phyloP scores from a whole-genome alignment of 2,888 invertebrate species.

The Lasioglossum villosulum region DNA sequence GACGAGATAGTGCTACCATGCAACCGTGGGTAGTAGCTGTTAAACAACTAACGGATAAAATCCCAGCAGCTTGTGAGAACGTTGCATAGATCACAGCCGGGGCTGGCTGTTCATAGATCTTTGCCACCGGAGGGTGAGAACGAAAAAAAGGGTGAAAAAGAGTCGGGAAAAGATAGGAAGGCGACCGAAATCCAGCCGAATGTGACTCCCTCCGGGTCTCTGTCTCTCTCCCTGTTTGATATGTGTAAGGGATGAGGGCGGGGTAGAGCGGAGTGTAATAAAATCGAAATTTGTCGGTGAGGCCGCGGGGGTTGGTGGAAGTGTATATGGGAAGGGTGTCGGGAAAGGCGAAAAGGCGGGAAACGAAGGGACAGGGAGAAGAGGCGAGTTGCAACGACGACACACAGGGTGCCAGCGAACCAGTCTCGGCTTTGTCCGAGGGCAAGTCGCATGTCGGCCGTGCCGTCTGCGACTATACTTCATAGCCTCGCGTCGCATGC shows the following conservation, averaged over 20 bases:
- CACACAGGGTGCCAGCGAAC: slow-evolving; percentile 57
- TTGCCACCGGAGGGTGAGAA: neutral
- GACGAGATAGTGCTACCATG: too few relatives aligned
- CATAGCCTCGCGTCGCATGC: slow-evolving; percentile 80
- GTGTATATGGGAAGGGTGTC: neutral
- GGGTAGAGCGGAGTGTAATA: slow-evolving; percentile 59
- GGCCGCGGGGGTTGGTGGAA: neutral
- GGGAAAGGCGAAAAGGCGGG: neutral
- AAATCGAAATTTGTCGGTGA: slow-evolving; percentile 74
- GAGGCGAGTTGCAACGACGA: slow-evolving; percentile 25
- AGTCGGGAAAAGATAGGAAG: neutral
- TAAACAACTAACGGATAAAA: slow-evolving; percentile 27
- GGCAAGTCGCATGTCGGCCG: slow-evolving; percentile 80
- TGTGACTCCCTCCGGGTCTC: slow-evolving; percentile 12
- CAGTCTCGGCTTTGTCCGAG: slow-evolving; percentile 76
- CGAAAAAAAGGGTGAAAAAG: neutral
- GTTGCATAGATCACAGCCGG: neutral
- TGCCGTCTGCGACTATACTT: slow-evolving; percentile 78
- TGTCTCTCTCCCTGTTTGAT: neutral
- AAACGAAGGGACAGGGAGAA: slow-evolving; percentile 16
- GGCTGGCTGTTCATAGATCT: neutral
- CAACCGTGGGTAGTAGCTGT: neutral
- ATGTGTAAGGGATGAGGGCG: slow-evolving; percentile 17
- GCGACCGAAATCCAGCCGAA: slow-evolving; percentile 17
- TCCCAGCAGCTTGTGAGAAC: neutral